Percentiles rank a stretch among this genome's conserved stretches.
Conservation (phyloP, 2,888 invertebrate species). For the Apoda limacodes region DNA sequence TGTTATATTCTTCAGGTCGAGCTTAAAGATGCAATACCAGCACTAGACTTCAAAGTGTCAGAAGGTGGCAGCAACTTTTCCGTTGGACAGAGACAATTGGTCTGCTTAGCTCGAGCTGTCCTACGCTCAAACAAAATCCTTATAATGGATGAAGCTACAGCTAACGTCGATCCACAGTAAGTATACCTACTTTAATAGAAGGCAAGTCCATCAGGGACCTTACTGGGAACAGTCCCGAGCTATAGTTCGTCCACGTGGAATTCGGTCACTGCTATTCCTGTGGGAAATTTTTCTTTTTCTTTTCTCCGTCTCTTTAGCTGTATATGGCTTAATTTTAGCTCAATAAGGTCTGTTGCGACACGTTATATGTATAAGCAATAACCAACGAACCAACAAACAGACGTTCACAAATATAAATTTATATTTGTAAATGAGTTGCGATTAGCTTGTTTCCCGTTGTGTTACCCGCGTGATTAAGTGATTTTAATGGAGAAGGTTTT, state of each 20-base stretch:
- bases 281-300: not conserved
- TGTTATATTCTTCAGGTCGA: too few species aligned
- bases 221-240: too few species aligned
- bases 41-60: slow-evolving; percentile 75
- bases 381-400: too few species aligned
- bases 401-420: too few species aligned
- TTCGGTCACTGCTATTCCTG: too few species aligned
- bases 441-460: too few species aligned
- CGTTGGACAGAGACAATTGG: slow-evolving; percentile 83
- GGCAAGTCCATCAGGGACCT: slow-evolving; percentile 2
- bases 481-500: too few species aligned
- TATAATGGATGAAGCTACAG: slow-evolving; percentile 72
- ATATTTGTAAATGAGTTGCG: too few species aligned
- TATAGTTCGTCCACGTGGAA: too few species aligned
- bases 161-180: slow-evolving; percentile 72
- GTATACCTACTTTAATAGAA: slow-evolving; percentile 30
- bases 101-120: slow-evolving; percentile 84
- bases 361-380: too few species aligned
- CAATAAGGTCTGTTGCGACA: too few species aligned
- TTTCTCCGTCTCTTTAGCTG: not conserved
- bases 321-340: not conserved
- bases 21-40: slow-evolving; percentile 74
- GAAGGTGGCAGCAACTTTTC: slow-evolving; percentile 83
- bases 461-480: too few species aligned
- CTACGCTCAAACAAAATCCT: slow-evolving; percentile 79